Evolutionary conservation across 92 coral and sea anemone species (phyloP).

Genomic region (Muricea muricata): DNA sequence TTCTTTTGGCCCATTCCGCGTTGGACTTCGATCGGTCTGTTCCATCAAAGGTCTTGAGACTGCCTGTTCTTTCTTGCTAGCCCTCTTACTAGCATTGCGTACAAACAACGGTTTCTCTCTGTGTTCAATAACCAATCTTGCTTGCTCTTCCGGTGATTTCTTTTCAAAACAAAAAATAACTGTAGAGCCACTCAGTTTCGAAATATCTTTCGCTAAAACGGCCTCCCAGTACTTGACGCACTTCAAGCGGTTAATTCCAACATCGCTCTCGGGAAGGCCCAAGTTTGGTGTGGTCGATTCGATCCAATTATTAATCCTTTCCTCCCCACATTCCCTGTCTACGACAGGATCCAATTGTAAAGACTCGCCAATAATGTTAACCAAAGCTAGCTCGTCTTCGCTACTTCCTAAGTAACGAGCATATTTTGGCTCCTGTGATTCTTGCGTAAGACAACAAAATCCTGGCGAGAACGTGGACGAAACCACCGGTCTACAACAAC

Average conservation of each 20-base stretch:
- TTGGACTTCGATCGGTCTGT: background rate
- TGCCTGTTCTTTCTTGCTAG: conserved; percentile 6
- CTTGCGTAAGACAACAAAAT: conserved; percentile 29
- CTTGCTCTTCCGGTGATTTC: conserved; percentile 87
- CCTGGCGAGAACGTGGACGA: background rate
- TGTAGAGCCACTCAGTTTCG: conserved; percentile 93
- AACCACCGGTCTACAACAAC: background rate
- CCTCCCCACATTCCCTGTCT: conserved; percentile 78
- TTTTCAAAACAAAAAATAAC: conserved; percentile 92
- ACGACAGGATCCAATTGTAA: conserved; percentile 90
- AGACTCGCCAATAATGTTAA: conserved; percentile 80
- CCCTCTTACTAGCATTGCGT: conserved; percentile 66
- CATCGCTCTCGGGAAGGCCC: conserved; percentile 86
- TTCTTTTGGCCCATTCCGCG: background rate
- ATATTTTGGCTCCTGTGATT: conserved; percentile 69
- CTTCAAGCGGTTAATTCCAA: conserved; percentile 90
- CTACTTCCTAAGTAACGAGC: conserved; percentile 84
- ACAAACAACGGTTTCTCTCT: conserved; percentile 88
- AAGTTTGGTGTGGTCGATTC: conserved; percentile 77
- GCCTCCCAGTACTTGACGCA: conserved; percentile 99
- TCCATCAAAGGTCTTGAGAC: conserved; percentile 14
- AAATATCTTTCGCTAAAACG: conserved; percentile 81
- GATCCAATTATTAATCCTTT: conserved; percentile 88
- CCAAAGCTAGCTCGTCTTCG: conserved; percentile 82
- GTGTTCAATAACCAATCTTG: conserved; percentile 90